Percentiles rank a stretch among this genome's conserved stretches.
Conservation (phyloP, 2,797 vertebrate species). For the Crypturellus tataupa region DNA sequence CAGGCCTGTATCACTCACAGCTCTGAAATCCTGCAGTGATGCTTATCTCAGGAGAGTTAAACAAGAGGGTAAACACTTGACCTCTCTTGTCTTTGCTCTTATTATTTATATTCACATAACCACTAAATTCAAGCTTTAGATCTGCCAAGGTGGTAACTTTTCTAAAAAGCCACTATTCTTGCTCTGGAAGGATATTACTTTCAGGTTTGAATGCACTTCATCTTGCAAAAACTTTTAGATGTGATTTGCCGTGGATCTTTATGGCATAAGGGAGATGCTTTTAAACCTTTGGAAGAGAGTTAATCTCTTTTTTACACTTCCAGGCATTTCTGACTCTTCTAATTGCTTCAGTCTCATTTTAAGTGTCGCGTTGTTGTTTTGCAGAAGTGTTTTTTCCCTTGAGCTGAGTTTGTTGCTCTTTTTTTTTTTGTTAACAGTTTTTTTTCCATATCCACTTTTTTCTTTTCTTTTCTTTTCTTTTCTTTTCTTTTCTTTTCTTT, state of each 20-base stretch:
- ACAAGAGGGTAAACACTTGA: background rate
- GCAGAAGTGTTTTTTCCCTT: background rate
- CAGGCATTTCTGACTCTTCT: background rate
- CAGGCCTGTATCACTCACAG: background rate
- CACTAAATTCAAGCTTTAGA: background rate
- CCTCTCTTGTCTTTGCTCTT: background rate
- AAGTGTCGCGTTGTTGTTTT: background rate
- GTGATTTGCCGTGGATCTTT: background rate
- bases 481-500: background rate
- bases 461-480: background rate
- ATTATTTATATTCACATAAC: background rate
- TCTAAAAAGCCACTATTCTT: background rate
- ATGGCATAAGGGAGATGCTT: background rate
- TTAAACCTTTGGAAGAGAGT: background rate
- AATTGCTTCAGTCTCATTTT: background rate
- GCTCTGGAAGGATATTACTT: background rate
- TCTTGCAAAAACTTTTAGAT: background rate
- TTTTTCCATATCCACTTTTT: background rate
- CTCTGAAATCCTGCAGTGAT: background rate
- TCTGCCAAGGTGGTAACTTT: background rate
- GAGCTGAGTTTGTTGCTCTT: background rate
- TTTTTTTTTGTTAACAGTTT: background rate
- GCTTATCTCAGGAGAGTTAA: background rate
- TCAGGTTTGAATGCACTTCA: background rate
- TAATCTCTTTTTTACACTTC: background rate